Evolutionary conservation across 2,797 vertebrate genomes (phyloP).

Genomic region (Streptopelia turtur): DNA sequence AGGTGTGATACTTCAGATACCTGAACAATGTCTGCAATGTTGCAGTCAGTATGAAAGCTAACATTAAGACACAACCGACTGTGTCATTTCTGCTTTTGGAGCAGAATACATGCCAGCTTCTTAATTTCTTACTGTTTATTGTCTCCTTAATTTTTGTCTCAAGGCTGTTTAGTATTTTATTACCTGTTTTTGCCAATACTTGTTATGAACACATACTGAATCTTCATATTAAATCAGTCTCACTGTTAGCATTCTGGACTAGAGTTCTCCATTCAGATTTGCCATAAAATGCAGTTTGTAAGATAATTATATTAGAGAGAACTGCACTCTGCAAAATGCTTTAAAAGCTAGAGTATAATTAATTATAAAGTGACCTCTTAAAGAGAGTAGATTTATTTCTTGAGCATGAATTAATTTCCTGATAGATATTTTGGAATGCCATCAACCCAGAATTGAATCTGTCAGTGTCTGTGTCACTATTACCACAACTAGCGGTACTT

Average conservation of each 20-base stretch:
- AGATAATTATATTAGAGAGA: conserved; percentile 26
- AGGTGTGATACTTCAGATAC: neutral
- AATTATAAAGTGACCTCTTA: conserved; percentile 53
- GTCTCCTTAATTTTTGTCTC: conserved; percentile 30
- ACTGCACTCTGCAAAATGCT: conserved; percentile 16
- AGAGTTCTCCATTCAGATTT: neutral
- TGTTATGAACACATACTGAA: conserved; percentile 2
- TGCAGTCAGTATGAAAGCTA: neutral
- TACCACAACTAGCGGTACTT: neutral
- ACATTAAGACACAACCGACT: neutral
- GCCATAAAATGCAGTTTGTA: neutral
- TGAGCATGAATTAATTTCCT: conserved; percentile 51
- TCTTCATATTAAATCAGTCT: neutral
- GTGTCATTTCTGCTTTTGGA: neutral
- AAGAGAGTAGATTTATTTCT: conserved; percentile 47
- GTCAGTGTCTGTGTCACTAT: neutral
- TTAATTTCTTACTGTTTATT: conserved; percentile 24
- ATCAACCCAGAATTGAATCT: neutral
- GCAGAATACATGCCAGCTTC: neutral
- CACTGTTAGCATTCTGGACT: neutral
- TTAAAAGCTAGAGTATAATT: conserved; percentile 50
- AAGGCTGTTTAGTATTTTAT: conserved; percentile 1
- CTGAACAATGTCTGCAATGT: neutral
- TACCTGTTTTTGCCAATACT: conserved; percentile 6
- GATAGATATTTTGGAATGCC: conserved; percentile 45